Evolutionary conservation across 2,888 invertebrate species (phyloP).

Genomic region (Calliphora vomitoria): DNA sequence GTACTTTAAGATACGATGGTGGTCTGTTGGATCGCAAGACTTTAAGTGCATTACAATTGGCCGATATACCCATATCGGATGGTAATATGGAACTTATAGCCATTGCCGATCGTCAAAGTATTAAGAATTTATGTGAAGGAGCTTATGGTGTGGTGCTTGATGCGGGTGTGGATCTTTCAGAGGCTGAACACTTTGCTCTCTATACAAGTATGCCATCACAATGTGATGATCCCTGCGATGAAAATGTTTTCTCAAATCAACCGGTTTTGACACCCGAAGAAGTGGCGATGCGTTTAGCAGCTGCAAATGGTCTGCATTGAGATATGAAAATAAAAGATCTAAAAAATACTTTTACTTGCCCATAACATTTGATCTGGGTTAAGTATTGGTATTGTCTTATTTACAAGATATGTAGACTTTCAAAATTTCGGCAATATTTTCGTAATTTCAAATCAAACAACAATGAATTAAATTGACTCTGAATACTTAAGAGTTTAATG

Average conservation of each 20-base stretch:
- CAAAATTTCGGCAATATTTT: too few relatives aligned
- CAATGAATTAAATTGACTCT: too few relatives aligned
- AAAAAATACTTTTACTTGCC: not conserved
- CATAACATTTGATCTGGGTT: too few relatives aligned
- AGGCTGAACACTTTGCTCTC: constrained; percentile 94
- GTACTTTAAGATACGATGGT: constrained; percentile 79
- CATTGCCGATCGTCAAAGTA: constrained; percentile 84
- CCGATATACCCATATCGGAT: constrained; percentile 84
- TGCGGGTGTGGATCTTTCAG: constrained; percentile 89
- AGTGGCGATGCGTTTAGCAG: constrained; percentile 82
- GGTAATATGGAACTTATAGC: constrained; percentile 87
- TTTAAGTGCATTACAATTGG: constrained; percentile 84
- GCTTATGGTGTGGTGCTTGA: constrained; percentile 83
- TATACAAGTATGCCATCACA: constrained; percentile 93
- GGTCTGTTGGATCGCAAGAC: constrained; percentile 84
- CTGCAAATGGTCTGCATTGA: constrained; percentile 80
- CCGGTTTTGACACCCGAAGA: constrained; percentile 87
- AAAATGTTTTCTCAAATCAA: constrained; percentile 90
- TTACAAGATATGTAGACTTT: too few relatives aligned
- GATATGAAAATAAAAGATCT: not conserved
- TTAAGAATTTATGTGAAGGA: constrained; percentile 84
- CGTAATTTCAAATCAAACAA: too few relatives aligned
- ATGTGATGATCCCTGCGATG: constrained; percentile 83
- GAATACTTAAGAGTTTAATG: too few relatives aligned
- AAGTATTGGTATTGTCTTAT: too few relatives aligned